Evolutionary conservation across 2,888 invertebrate genomes (phyloP), one percentile per base, ranked within the genome.

Genomic region (Xylocampa areola): DNA sequence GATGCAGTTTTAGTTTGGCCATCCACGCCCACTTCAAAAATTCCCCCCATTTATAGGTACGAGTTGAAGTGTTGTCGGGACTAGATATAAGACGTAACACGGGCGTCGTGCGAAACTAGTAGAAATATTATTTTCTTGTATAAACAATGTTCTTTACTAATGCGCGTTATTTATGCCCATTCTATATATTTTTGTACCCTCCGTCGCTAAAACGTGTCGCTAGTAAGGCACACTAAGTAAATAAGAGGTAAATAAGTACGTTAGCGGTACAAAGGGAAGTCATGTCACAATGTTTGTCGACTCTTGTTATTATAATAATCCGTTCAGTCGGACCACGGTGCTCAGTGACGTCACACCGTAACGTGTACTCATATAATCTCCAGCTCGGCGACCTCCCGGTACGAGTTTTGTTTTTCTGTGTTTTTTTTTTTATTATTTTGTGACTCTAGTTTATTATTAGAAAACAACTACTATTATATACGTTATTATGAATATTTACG

Each of bases 181-280:
- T 14, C 14, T 1, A 8, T 8, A 32, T 32, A 6, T 13, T 14
- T 14, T 32, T 8, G 2, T 13, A 13, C 2, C 2, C 3, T 4
- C 13, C 0, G 7, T 13, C 14, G 8, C 2, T 8, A 7, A 32
- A 32, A 14, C 14, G 14, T 14, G 2, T 32, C 13, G 14, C 14
- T 14, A 32, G 14, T 14, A 32, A 8, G 6, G 14, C 6, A 8
- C 0, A 7, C 11, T 0, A 5, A 10, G 14, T 32, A 32, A 32
- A 32, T 32, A 32, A 32, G 32, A 30, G n/a, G 30, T 32, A 32
- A 32, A 32, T 32, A 14, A 14, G 32, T 30, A 14, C 32, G 14
- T 14, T 14, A 32, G 32, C 7, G 14, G 2, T 14, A 14, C 32
- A 32, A 32, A 32, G 13, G 27, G 21, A 35, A 44, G 16, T 13